Percentiles rank a stretch among this genome's conserved stretches.
Evolutionary conservation across 1,140 invertebrate species (phyloP).

Genomic region (Drosophila mayri): DNA sequence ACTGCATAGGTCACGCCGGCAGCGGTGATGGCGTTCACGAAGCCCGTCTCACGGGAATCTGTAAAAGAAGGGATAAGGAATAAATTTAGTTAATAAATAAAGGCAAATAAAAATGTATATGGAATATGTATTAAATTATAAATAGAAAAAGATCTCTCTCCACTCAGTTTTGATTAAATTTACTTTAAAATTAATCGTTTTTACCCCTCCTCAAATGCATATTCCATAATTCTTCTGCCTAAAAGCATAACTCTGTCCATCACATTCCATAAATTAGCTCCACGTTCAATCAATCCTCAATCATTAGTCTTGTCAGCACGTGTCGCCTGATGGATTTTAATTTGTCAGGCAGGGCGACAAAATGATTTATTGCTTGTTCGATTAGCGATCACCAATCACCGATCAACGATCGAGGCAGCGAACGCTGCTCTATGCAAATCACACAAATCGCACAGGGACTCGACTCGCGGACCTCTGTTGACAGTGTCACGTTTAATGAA

Average conservation of each 20-base stretch:
- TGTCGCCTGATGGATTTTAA: conserved; percentile 73
- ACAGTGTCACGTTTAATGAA: conserved; percentile 75
- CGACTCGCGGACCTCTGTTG: conserved; percentile 10
- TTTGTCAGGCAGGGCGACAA: conserved; percentile 73
- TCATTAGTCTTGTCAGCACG: conserved; percentile 57
- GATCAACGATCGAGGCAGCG: conserved; percentile 11
- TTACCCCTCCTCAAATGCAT: background rate
- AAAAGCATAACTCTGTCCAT: background rate
- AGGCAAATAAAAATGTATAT: too few species aligned
- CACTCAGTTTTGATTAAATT: background rate
- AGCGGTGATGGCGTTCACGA: conserved; percentile 96
- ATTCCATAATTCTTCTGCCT: background rate
- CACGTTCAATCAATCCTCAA: conserved; percentile 40
- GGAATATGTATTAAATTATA: too few species aligned
- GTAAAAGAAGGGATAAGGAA: conserved; percentile 64
- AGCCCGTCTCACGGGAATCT: conserved; percentile 97
- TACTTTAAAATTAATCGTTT: background rate
- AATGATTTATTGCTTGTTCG: conserved; percentile 75
- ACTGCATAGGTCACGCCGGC: conserved; percentile 96
- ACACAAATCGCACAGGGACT: conserved; percentile 26
- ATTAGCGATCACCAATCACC: conserved; percentile 57
- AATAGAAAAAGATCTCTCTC: too few species aligned
- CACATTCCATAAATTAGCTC: conserved; percentile 18
- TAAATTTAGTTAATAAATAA: background rate
- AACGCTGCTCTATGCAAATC: conserved; percentile 73